phyloP scores from a whole-genome alignment of 2,888 invertebrate genomes.

The Maniola hyperantus region DNA sequence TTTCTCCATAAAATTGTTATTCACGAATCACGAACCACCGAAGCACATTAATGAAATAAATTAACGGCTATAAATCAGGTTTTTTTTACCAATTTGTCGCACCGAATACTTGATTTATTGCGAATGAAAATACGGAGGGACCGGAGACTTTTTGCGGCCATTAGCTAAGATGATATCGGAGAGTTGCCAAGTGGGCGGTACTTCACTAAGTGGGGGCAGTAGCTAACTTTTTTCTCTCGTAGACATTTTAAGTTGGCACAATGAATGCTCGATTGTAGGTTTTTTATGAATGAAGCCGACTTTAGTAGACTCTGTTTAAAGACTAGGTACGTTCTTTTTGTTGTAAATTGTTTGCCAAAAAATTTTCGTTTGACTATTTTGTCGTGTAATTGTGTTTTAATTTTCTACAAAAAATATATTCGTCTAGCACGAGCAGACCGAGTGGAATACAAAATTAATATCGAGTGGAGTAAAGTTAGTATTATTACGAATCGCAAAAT shows the following conservation, averaged over 20 bases:
- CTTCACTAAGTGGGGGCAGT: slow-evolving; percentile 50
- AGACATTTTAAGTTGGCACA: slow-evolving; percentile 39
- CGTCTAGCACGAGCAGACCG: no score
- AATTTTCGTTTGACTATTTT: not conserved
- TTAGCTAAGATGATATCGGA: slow-evolving; percentile 50
- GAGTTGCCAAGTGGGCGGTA: slow-evolving; percentile 56
- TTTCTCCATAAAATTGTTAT: slow-evolving; percentile 22
- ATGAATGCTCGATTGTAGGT: slow-evolving; percentile 38
- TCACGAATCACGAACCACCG: not conserved
- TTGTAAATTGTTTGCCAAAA: slow-evolving; percentile 2
- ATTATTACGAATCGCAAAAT: no score
- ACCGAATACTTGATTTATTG: slow-evolving; percentile 36
- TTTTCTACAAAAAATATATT: not conserved
- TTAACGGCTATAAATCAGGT: slow-evolving; percentile 27
- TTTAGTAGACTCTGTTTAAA: slow-evolving; percentile 24
- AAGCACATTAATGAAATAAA: slow-evolving; percentile 23
- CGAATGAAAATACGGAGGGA: slow-evolving; percentile 37
- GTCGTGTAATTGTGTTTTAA: not conserved
- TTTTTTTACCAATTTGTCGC: slow-evolving; percentile 34
- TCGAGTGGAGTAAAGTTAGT: no score
- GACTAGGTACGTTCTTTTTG: slow-evolving; percentile 2
- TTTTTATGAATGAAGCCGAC: slow-evolving; percentile 35
- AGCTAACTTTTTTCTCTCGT: slow-evolving; percentile 38
- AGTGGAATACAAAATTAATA: no score
- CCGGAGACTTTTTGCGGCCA: slow-evolving; percentile 45